Base-by-base conservation (phyloP, 2,797 vertebrate genomes). In the Borostomias antarcticus region DNA sequence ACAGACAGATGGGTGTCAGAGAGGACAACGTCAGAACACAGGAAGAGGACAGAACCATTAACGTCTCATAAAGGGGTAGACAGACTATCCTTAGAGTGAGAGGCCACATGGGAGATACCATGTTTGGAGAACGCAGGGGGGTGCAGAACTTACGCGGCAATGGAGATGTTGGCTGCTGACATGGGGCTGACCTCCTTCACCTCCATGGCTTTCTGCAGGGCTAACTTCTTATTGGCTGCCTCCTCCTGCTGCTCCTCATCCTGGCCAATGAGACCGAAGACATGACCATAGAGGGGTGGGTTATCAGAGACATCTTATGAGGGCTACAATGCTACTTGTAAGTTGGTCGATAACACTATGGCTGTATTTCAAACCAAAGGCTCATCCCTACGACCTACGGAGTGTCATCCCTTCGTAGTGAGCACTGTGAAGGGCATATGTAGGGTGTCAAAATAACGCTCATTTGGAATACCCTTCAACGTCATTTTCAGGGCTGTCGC, bases 121-220 rank as follows among this genome's bases (percentile, higher is more conserved):
- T 56, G 32, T 21, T 35, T 25, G 26, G 61, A 29, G 28, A 23
- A 33, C 9, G 6, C 4, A 17, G 5, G 0, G n/a, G 30, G 17
- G 25, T 32, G 15, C 3, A 25, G 61, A 48, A 89, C 98, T 98
- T 95, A 99, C 97, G 96, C 93, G 5, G 97, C 84, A 0, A 99
- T 95, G 13, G 98, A 99, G 81, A 98, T 95, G 86, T 98, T 98
- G 33, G 96, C 93, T 0, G 96, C 98, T 0, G 97, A 98, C 87
- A 98, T 93, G 3, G 98, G 97, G 76, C 98, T 99, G 85, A 99
- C 97, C 88, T 99, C 98, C 0, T 97, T 97, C 74, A 98, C 98
- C 83, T 99, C 98, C 87, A 96, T 91, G 60, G 97, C 98, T 75
- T 99, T 99, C 65, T 99, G 98, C 77, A 99, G 88, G 1, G 98